A percentile compares a stretch with the other conserved stretches of the same genome.
Conservation (phyloP, 2,797 vertebrate genomes). For the Arctocebus calabarensis region DNA sequence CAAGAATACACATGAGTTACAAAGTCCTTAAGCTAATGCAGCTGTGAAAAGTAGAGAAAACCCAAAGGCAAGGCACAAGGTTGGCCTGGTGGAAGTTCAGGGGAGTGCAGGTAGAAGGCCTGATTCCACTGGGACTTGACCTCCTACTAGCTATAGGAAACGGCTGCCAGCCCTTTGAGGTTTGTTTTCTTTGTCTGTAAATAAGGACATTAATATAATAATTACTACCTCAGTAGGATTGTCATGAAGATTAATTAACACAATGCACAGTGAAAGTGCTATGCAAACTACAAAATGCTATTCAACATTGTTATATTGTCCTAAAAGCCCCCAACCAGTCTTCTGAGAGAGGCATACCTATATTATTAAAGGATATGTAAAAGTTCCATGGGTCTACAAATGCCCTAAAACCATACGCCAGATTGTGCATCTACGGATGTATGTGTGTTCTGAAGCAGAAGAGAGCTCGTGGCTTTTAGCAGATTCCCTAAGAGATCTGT, state of each 20-base stretch:
- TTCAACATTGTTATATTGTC: slow-evolving; percentile 36
- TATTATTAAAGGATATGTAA: background rate
- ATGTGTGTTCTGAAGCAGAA: background rate
- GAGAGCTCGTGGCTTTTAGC: background rate
- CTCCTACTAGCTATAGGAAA: background rate
- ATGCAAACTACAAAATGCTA: background rate
- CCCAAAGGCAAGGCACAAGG: background rate
- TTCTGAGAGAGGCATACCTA: background rate
- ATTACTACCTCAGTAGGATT: slow-evolving; percentile 2
- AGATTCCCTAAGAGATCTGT: background rate
- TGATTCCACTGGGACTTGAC: background rate
- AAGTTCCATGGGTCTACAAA: background rate
- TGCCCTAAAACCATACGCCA: background rate
- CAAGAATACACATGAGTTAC: background rate
- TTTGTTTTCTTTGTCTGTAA: background rate
- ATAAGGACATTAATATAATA: slow-evolving; percentile 33
- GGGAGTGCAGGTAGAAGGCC: background rate
- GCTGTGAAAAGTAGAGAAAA: background rate
- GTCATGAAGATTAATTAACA: slow-evolving; percentile 55
- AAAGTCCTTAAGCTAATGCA: background rate
- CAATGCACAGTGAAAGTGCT: background rate
- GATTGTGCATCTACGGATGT: background rate
- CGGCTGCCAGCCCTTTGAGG: background rate
- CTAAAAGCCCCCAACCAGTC: slow-evolving; percentile 13
- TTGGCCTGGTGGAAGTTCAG: background rate